Percentiles rank a stretch among this genome's conserved stretches.
Conservation (phyloP, 2,797 vertebrate genomes). For the Mycteria americana region DNA sequence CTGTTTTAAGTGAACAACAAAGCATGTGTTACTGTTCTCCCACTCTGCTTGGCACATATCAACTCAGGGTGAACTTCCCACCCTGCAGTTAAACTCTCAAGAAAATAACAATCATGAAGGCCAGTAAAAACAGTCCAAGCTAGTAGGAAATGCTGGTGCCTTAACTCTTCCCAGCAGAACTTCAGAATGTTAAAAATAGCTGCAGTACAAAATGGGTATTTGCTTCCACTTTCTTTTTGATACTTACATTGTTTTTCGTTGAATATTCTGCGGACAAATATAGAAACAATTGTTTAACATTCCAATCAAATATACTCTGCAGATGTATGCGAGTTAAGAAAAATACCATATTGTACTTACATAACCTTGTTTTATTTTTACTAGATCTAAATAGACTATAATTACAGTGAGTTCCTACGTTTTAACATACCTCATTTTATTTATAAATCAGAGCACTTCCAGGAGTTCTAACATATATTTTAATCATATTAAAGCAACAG, state of each 20-base stretch:
- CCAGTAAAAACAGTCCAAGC: background rate
- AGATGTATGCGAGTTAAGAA: conserved; percentile 88
- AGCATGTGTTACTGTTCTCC: background rate
- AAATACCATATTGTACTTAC: conserved; percentile 3
- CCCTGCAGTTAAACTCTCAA: background rate
- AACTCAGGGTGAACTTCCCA: background rate
- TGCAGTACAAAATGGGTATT: background rate
- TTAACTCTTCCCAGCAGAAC: background rate
- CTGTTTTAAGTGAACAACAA: background rate
- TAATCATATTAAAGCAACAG: background rate
- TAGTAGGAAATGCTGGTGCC: background rate
- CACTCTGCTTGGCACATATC: background rate
- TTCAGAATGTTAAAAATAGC: background rate
- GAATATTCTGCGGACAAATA: conserved; percentile 90
- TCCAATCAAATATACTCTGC: conserved; percentile 97
- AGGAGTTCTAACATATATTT: background rate
- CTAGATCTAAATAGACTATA: background rate
- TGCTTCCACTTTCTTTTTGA: background rate
- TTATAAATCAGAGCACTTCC: background rate
- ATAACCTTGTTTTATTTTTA: conserved; percentile 10
- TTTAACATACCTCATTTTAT: background rate
- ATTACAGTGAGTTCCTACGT: background rate
- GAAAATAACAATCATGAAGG: background rate
- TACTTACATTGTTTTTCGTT: conserved; percentile 88
- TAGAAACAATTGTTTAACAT: conserved; percentile 96